These are phyloP conservation scores for Drosophila demipolita DNA, from an alignment of 2,888 invertebrate genomes.

Conservation along the genomic window DNA sequence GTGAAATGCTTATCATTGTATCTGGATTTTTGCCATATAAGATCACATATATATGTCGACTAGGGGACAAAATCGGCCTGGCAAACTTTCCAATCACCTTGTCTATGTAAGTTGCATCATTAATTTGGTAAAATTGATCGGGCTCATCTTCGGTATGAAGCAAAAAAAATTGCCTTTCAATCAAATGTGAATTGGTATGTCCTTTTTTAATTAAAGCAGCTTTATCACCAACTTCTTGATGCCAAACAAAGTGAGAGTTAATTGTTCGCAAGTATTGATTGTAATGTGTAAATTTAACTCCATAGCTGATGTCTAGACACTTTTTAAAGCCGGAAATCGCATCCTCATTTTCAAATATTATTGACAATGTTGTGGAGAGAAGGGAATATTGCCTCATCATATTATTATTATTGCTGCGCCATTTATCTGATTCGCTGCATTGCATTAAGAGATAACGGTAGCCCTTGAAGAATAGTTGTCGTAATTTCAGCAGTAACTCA, in stretches of 20 bases:
- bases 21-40: conserved; percentile 56
- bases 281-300: conserved; percentile 17
- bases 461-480: conserved; percentile 48
- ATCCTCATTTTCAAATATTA: conserved; percentile 56
- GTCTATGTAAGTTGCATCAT: conserved; percentile 31
- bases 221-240: conserved; percentile 18
- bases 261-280: conserved; percentile 41
- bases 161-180: conserved; percentile 59
- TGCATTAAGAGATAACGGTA: conserved; percentile 45
- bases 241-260: conserved; percentile 49
- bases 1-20: conserved; percentile 48
- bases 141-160: conserved; percentile 31
- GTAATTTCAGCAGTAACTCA: conserved; percentile 48
- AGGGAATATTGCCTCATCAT: not conserved
- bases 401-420: conserved; percentile 14
- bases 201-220: not conserved
- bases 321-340: conserved; percentile 24
- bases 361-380: conserved; percentile 29
- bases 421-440: conserved; percentile 40
- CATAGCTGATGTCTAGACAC: conserved; percentile 11
- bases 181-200: not conserved
- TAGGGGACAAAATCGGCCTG: conserved; percentile 44
- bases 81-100: conserved; percentile 53
- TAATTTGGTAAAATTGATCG: conserved; percentile 37
- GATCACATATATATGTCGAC: conserved; percentile 50